Conservation (phyloP, 2,797 vertebrate species). For the Pangasius larnaudii region DNA sequence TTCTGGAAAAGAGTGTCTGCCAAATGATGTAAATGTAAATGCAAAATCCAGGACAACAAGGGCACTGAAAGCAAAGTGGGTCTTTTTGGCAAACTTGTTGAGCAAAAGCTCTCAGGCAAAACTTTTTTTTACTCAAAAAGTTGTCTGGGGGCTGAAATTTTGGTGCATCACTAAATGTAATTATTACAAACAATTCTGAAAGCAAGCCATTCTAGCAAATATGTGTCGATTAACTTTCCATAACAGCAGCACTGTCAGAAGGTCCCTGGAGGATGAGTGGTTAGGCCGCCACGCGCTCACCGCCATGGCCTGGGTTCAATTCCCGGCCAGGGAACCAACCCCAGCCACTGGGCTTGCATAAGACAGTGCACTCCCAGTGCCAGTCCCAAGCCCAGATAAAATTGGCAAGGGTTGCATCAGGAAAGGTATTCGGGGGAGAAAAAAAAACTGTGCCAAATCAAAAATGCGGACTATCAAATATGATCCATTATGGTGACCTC, state of each 20-base stretch:
- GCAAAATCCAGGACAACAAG: not conserved
- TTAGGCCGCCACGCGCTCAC: too few relatives aligned
- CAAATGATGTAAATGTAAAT: constrained; percentile 4
- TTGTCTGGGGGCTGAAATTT: not conserved
- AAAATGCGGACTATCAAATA: too few relatives aligned
- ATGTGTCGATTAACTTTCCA: not conserved
- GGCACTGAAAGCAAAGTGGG: not conserved
- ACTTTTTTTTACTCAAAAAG: not conserved
- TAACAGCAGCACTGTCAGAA: not conserved
- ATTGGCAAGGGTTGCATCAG: too few relatives aligned
- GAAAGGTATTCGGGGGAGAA: too few relatives aligned
- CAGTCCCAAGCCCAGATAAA: too few relatives aligned
- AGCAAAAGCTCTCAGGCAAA: not conserved
- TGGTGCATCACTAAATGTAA: not conserved
- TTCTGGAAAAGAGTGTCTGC: not conserved
- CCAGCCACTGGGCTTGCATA: too few relatives aligned
- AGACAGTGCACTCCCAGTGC: too few relatives aligned
- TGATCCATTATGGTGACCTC: too few relatives aligned
- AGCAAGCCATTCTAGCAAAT: too few relatives aligned
- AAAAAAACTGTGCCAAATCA: too few relatives aligned
- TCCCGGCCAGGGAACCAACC: too few relatives aligned
- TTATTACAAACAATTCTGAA: not conserved
- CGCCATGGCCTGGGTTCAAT: too few relatives aligned
- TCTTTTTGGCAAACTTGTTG: not conserved
- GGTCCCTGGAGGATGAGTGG: not conserved